phyloP scores from a whole-genome alignment of 2,113 vertebrate genomes.

The Eolophus roseicapilla region DNA sequence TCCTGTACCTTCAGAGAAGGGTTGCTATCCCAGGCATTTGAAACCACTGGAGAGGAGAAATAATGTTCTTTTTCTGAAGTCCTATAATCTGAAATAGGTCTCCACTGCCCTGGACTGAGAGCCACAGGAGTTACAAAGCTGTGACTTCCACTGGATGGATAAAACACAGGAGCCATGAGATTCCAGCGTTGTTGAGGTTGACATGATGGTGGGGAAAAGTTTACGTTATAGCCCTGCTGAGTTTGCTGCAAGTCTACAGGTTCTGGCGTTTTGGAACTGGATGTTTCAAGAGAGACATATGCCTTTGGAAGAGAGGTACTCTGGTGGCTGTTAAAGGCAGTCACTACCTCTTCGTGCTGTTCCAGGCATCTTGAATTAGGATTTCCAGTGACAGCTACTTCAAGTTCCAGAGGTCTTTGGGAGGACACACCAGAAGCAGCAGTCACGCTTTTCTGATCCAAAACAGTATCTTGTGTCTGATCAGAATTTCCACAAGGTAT shows the following conservation, averaged over 20 bases:
- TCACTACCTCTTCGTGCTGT: background rate
- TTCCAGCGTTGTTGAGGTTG: constrained; percentile 78
- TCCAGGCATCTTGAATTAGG: background rate
- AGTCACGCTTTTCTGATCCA: background rate
- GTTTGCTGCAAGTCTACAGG: constrained; percentile 29
- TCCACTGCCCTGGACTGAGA: constrained; percentile 73
- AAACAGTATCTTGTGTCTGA: constrained; percentile 20
- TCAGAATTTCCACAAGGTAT: background rate
- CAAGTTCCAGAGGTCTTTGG: background rate
- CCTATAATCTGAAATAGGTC: constrained; percentile 10
- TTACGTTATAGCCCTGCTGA: constrained; percentile 23
- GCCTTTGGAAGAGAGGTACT: constrained; percentile 8
- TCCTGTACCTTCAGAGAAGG: constrained; percentile 78
- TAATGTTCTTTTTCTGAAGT: constrained; percentile 53
- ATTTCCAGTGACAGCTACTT: constrained; percentile 14
- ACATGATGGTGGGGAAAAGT: background rate
- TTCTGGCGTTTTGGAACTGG: constrained; percentile 37
- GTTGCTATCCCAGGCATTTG: constrained; percentile 65
- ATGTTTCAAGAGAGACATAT: constrained; percentile 9
- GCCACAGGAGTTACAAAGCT: constrained; percentile 85
- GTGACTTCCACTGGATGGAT: constrained; percentile 69
- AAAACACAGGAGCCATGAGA: constrained; percentile 78
- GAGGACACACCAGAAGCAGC: background rate
- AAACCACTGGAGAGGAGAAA: constrained; percentile 54
- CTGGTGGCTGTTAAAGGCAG: constrained; percentile 10